Conservation (phyloP, 1,140 invertebrate genomes). For the Anthonomus grandis region DNA sequence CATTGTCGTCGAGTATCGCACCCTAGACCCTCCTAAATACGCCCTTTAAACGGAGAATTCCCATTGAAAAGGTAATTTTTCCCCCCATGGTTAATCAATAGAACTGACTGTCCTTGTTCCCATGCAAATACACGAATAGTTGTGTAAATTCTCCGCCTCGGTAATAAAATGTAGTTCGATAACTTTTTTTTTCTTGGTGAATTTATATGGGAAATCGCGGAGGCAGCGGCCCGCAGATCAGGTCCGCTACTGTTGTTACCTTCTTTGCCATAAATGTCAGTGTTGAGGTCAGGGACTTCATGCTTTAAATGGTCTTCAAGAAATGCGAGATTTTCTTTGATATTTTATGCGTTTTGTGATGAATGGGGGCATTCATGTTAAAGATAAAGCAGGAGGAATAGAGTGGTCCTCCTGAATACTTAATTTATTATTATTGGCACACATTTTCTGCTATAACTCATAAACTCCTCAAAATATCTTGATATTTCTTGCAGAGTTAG, state of each 20-base stretch:
- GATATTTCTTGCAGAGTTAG: too few relatives aligned
- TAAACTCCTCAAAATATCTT: too few relatives aligned
- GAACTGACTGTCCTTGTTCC: background rate
- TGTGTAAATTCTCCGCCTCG: too few relatives aligned
- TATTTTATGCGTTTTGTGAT: background rate
- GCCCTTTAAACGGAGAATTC: slow-evolving; percentile 6
- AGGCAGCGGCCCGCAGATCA: background rate
- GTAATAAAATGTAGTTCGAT: background rate
- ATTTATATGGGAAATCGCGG: background rate
- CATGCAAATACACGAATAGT: slow-evolving; percentile 9
- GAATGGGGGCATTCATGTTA: background rate
- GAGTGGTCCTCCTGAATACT: background rate
- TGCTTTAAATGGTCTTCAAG: background rate
- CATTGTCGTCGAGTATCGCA: too few relatives aligned
- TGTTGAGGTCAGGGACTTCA: slow-evolving; percentile 18
- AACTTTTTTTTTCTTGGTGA: background rate
- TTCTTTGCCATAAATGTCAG: slow-evolving; percentile 20
- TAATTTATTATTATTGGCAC: background rate
- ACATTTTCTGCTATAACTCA: background rate
- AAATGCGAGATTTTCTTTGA: background rate
- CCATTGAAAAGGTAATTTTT: slow-evolving; percentile 7
- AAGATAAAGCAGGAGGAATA: background rate
- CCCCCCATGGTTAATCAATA: too few relatives aligned
- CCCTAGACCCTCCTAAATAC: too few relatives aligned
- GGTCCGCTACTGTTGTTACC: slow-evolving; percentile 9